These are phyloP conservation scores for Drosophila niveifrons DNA, from an alignment of 2,888 invertebrate genomes.

Conservation along the genomic window DNA sequence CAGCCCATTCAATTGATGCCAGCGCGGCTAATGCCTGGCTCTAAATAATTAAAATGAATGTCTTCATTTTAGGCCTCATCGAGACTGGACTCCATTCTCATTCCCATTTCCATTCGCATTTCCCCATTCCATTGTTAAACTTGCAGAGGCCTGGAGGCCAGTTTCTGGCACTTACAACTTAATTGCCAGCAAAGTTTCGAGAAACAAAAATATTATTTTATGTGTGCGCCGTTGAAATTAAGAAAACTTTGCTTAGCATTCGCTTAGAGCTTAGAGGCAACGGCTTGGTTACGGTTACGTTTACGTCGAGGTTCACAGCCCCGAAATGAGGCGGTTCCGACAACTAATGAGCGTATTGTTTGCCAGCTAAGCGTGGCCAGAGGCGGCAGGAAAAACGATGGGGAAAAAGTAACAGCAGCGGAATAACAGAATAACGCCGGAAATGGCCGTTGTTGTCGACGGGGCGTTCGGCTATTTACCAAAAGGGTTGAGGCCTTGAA, in stretches of 20 bases:
- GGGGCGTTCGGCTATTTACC: slow-evolving; percentile 39
- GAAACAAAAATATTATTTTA: slow-evolving; percentile 80
- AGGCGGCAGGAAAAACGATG: not conserved
- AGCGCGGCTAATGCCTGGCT: slow-evolving; percentile 32
- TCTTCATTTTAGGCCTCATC: slow-evolving; percentile 47
- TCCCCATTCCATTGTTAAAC: not conserved
- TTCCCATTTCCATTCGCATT: not conserved
- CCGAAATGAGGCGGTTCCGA: slow-evolving; percentile 38
- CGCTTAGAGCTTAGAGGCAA: slow-evolving; percentile 17
- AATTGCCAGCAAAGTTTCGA: slow-evolving; percentile 71
- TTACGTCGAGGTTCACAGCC: slow-evolving; percentile 7
- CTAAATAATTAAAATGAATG: slow-evolving; percentile 77
- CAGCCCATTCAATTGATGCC: slow-evolving; percentile 20
- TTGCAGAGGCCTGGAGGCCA: slow-evolving; percentile 26
- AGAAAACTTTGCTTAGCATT: slow-evolving; percentile 63
- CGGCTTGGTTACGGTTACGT: slow-evolving; percentile 3
- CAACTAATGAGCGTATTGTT: slow-evolving; percentile 78
- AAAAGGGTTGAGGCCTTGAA: slow-evolving; percentile 56
- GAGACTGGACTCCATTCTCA: slow-evolving; percentile 1
- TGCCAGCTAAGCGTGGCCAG: slow-evolving; percentile 60
- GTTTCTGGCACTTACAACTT: slow-evolving; percentile 60
- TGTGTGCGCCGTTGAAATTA: slow-evolving; percentile 63
- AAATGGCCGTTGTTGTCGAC: slow-evolving; percentile 45
- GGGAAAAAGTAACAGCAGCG: not conserved
- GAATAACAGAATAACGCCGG: slow-evolving; percentile 35